Percentiles rank a stretch among this genome's conserved stretches.
Evolutionary conservation across 2,797 vertebrate genomes (phyloP).

Genomic region (Cottoperca gobio): DNA sequence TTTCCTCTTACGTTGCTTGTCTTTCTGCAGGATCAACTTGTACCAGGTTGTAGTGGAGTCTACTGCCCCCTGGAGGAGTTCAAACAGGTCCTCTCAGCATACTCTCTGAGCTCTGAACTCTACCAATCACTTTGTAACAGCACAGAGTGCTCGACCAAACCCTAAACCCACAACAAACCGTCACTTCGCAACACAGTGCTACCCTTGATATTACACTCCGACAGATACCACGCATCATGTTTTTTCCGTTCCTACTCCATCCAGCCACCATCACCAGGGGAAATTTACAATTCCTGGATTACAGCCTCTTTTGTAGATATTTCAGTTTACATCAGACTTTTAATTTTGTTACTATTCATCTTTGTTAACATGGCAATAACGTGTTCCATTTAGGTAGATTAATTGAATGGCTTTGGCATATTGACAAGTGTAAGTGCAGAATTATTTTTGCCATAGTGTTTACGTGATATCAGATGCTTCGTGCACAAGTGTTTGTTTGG

Average conservation of each 20-base stretch:
- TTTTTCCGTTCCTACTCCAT: conserved; percentile 29
- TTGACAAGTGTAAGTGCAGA: conserved; percentile 4
- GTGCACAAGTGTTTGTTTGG: conserved; percentile 1
- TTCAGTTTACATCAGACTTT: conserved; percentile 7
- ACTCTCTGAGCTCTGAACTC: conserved; percentile 81
- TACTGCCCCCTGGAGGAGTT: conserved; percentile 94
- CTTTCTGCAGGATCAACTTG: conserved; percentile 87
- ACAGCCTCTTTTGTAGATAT: background rate
- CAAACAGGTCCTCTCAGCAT: conserved; percentile 83
- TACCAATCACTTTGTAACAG: conserved; percentile 86
- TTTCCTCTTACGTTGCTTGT: conserved; percentile 19
- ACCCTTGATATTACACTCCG: background rate
- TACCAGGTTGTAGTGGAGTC: conserved; percentile 88
- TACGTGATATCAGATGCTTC: background rate
- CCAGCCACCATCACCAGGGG: conserved; percentile 9
- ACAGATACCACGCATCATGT: background rate
- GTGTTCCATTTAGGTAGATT: background rate
- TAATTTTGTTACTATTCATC: background rate
- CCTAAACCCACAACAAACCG: conserved; percentile 49
- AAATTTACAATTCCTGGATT: background rate
- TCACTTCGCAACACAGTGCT: conserved; percentile 12
- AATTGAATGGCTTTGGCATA: background rate
- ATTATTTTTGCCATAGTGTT: conserved; percentile 1
- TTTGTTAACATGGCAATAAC: background rate
- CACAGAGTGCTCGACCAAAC: conserved; percentile 45